Conservation (phyloP, 1,140 invertebrate genomes). For the Euwallacea fornicatus region DNA sequence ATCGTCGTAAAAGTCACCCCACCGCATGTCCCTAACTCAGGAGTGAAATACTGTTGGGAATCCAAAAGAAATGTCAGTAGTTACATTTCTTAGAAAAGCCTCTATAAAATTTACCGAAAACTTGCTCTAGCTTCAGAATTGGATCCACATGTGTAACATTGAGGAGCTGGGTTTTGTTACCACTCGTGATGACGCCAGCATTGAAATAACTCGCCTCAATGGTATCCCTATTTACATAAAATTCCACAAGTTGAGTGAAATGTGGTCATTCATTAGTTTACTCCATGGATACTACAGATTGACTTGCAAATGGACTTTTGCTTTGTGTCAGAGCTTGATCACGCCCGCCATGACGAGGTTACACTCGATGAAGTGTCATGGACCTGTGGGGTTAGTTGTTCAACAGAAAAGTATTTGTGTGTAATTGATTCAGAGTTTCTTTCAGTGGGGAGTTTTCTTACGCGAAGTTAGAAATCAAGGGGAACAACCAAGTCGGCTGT, state of each 20-base stretch:
- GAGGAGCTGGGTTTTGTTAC: slow-evolving; percentile 82
- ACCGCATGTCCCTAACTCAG: slow-evolving; percentile 67
- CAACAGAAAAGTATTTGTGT: too few species aligned
- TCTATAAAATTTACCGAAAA: background rate
- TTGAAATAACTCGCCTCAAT: slow-evolving; percentile 76
- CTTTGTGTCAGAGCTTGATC: slow-evolving; percentile 76
- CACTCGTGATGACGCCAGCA: slow-evolving; percentile 67
- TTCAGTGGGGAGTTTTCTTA: slow-evolving; percentile 78
- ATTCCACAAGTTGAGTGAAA: slow-evolving; percentile 61
- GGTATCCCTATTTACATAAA: slow-evolving; percentile 77
- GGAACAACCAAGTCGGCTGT: slow-evolving; percentile 71
- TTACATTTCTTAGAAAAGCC: background rate
- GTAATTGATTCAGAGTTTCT: too few species aligned
- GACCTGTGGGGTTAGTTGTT: slow-evolving; percentile 67
- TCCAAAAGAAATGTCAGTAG: slow-evolving; percentile 50
- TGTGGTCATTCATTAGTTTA: slow-evolving; percentile 80
- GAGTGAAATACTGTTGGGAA: slow-evolving; percentile 63
- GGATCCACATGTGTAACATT: slow-evolving; percentile 75
- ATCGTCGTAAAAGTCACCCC: slow-evolving; percentile 69
- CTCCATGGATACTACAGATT: slow-evolving; percentile 88
- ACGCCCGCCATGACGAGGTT: slow-evolving; percentile 76
- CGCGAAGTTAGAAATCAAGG: slow-evolving; percentile 77
- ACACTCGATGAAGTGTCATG: slow-evolving; percentile 79
- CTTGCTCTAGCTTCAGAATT: slow-evolving; percentile 54
- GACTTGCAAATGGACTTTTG: slow-evolving; percentile 86